These are phyloP conservation scores for Iselma pallidipennis DNA, from an alignment of 2,888 invertebrate species.

Conservation along the genomic window DNA sequence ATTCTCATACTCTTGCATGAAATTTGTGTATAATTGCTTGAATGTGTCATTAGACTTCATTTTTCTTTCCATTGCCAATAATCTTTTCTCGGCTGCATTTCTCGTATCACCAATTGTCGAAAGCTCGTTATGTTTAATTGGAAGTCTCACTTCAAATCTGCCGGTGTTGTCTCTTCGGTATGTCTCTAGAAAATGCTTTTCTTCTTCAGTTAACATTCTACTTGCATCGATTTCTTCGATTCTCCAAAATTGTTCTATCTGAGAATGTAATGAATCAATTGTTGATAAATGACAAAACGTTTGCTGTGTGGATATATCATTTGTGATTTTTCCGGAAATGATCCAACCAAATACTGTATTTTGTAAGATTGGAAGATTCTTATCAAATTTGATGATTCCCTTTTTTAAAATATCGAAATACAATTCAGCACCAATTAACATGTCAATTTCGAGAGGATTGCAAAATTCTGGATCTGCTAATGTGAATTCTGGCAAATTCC, in stretches of 20 bases:
- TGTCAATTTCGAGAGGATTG: constrained; percentile 21
- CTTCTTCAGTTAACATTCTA: constrained; percentile 12
- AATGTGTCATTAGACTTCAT: constrained; percentile 18
- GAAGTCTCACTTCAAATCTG: constrained; percentile 26
- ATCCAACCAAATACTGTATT: constrained; percentile 30
- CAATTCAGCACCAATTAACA: constrained; percentile 25
- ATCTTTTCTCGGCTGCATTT: constrained; percentile 16
- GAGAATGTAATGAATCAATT: constrained; percentile 5
- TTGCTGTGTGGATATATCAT: too few species aligned
- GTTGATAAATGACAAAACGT: not conserved
- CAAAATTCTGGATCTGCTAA: constrained; percentile 30
- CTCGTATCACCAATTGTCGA: constrained; percentile 12
- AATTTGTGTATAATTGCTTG: constrained; percentile 24
- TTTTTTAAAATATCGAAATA: constrained; percentile 21
- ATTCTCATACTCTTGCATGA: constrained; percentile 31
- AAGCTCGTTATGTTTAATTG: constrained; percentile 18
- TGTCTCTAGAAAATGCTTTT: constrained; percentile 28
- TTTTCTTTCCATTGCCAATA: constrained; percentile 27
- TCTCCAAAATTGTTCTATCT: constrained; percentile 25
- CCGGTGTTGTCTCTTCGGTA: constrained; percentile 13
- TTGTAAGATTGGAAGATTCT: constrained; percentile 17
- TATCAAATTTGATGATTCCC: constrained; percentile 11
- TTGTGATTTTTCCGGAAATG: constrained; percentile 21
- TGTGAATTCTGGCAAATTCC: not conserved
- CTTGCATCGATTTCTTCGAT: constrained; percentile 24